These are phyloP conservation scores for Caenorhabditis afra DNA, from an alignment of 2,888 invertebrate species.

Conservation along the genomic window DNA sequence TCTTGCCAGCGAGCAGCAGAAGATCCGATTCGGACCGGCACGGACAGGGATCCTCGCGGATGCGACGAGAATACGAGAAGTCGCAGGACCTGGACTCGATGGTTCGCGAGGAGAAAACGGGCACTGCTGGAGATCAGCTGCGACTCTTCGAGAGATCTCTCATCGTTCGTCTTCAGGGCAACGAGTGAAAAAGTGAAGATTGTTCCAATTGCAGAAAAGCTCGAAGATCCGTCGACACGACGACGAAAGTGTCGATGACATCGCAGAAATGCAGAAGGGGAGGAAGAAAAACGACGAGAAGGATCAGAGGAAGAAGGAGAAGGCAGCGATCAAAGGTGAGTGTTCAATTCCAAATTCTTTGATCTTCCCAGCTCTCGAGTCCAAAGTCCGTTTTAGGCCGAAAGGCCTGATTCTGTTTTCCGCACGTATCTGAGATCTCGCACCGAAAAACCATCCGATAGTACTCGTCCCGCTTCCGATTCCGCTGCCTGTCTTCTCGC, in stretches of 20 bases:
- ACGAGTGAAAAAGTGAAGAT: neutral
- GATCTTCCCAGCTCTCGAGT: neutral
- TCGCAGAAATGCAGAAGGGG: conserved; percentile 74
- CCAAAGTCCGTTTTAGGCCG: too few species aligned
- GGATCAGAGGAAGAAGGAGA: conserved; percentile 63
- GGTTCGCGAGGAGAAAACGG: conserved; percentile 86
- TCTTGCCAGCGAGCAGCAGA: conserved; percentile 66
- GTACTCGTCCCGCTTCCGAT: neutral
- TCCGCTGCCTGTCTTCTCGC: conserved; percentile 17
- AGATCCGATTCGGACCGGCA: conserved; percentile 58
- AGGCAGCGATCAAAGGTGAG: conserved; percentile 69
- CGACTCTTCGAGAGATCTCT: conserved; percentile 84
- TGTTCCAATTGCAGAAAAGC: conserved; percentile 71
- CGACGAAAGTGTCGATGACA: conserved; percentile 78
- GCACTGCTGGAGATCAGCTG: conserved; percentile 88
- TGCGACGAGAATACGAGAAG: conserved; percentile 72
- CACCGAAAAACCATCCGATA: neutral
- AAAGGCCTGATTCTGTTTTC: neutral
- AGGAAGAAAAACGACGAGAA: conserved; percentile 72
- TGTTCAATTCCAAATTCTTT: too few species aligned
- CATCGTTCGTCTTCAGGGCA: conserved; percentile 62
- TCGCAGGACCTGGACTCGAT: conserved; percentile 71
- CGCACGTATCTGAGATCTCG: conserved; percentile 2
- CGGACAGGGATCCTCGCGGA: conserved; percentile 67
- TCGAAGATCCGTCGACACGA: conserved; percentile 73